phyloP scores from a whole-genome alignment of 2,113 vertebrate species.

The Emberiza fucata region DNA sequence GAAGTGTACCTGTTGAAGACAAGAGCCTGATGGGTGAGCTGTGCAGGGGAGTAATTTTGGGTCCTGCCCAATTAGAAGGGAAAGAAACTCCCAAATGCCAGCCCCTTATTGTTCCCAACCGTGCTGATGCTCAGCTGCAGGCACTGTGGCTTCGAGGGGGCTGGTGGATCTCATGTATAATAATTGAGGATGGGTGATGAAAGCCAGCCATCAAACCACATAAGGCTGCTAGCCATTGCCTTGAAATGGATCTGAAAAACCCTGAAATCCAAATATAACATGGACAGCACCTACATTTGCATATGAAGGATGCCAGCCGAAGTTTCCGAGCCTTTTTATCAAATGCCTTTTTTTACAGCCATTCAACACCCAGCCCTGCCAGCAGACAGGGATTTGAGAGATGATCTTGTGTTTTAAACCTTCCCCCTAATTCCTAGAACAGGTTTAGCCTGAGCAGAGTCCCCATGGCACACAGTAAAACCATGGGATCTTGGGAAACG shows the following conservation, averaged over 20 bases:
- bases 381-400: background rate
- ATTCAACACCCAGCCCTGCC: background rate
- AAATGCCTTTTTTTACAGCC: background rate
- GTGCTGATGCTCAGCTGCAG: conserved; percentile 18
- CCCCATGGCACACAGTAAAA: background rate
- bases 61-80: background rate
- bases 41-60: background rate
- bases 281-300: background rate
- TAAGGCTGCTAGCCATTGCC: background rate
- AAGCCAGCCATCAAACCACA: background rate
- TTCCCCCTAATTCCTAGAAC: background rate
- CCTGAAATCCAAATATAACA: conserved; percentile 30
- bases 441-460: background rate
- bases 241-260: conserved; percentile 3
- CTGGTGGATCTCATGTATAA: background rate
- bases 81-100: background rate
- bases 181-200: background rate
- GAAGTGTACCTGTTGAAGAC: background rate
- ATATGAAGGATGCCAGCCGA: background rate
- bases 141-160: background rate
- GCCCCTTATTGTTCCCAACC: conserved; percentile 3
- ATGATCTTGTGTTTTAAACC: background rate
- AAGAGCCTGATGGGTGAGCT: background rate
- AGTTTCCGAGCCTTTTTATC: background rate
- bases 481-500: background rate